phyloP scores from a whole-genome alignment of 1,140 invertebrate species.

The Hyphantria cunea region DNA sequence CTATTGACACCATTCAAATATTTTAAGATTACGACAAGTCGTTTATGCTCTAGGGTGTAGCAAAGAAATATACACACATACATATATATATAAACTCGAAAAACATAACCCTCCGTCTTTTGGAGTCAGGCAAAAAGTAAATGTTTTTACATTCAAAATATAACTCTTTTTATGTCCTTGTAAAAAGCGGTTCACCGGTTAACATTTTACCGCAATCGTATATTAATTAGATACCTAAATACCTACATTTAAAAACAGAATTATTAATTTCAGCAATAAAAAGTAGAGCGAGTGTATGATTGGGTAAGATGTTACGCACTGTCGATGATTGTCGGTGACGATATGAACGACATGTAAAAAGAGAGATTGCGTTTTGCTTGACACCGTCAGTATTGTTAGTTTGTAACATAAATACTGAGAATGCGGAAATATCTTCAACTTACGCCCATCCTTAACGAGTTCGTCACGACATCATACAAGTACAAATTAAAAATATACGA shows the following conservation, averaged over 20 bases:
- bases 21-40: too few species aligned
- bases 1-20: too few species aligned
- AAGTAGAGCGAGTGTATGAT: slow-evolving; percentile 58
- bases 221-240: not conserved
- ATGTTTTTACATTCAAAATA: too few species aligned
- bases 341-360: slow-evolving; percentile 1
- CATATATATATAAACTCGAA: too few species aligned
- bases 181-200: too few species aligned
- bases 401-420: slow-evolving; percentile 18
- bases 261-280: slow-evolving; percentile 22
- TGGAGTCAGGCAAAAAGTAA: too few species aligned
- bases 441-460: not conserved
- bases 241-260: not conserved
- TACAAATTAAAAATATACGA: not conserved
- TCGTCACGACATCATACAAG: not conserved
- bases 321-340: slow-evolving; percentile 29
- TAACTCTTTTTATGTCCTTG: too few species aligned
- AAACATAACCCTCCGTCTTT: too few species aligned
- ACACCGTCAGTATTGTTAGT: slow-evolving; percentile 26
- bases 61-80: too few species aligned
- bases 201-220: too few species aligned
- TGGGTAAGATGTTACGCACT: slow-evolving; percentile 47
- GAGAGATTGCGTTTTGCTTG: slow-evolving; percentile 30
- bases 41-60: too few species aligned
- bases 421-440: slow-evolving; percentile 28